phyloP scores from a whole-genome alignment of 1,140 invertebrate genomes.

The Hypothenemus hampei region DNA sequence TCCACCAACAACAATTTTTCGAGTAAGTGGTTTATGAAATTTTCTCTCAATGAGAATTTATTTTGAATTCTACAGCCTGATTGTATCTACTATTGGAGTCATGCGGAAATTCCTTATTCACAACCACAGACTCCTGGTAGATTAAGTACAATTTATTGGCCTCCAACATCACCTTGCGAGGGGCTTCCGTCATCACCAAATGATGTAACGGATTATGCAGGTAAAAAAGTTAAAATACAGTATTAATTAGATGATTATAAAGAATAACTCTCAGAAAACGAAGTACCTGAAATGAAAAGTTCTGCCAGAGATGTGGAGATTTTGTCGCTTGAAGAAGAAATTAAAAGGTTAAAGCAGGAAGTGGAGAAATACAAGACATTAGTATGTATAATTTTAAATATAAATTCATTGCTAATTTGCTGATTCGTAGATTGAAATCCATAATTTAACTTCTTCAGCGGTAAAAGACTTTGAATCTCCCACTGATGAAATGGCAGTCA shows the following conservation, averaged over 20 bases:
- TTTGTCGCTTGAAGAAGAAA: constrained; percentile 45
- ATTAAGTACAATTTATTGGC: constrained; percentile 46
- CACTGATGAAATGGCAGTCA: constrained; percentile 42
- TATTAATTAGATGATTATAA: neutral
- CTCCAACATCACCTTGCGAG: constrained; percentile 37
- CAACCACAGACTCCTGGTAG: constrained; percentile 67
- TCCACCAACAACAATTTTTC: constrained; percentile 62
- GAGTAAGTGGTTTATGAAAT: constrained; percentile 54
- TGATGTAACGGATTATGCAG: constrained; percentile 8
- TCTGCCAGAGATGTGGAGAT: constrained; percentile 42
- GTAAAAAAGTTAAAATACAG: neutral
- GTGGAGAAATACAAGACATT: constrained; percentile 52
- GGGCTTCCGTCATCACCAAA: constrained; percentile 18
- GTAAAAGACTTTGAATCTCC: constrained; percentile 49
- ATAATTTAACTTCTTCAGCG: constrained; percentile 50
- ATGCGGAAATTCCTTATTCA: constrained; percentile 64
- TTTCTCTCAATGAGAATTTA: too few species aligned
- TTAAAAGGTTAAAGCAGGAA: constrained; percentile 50
- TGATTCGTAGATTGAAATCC: constrained; percentile 45
- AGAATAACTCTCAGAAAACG: neutral
- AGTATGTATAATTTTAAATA: constrained; percentile 23
- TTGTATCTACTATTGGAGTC: constrained; percentile 84
- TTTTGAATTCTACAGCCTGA: constrained; percentile 76
- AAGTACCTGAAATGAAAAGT: constrained; percentile 31
- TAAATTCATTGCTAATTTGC: too few species aligned